Base-by-base conservation (phyloP, 2,888 invertebrate genomes). In the Spisula subtruncata region DNA sequence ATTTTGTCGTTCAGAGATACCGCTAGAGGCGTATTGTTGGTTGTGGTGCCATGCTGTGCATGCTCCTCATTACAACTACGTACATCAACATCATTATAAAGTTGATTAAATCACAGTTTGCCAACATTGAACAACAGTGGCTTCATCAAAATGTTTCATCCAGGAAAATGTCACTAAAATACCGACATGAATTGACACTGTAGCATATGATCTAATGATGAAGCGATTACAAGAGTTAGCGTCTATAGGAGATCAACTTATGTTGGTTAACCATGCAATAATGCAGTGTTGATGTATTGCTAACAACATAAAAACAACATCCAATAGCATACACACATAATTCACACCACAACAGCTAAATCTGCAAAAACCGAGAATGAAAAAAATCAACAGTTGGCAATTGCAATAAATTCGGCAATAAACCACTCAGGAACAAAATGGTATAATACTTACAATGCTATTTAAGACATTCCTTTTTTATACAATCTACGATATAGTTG, bases 251-350 rank as follows among this genome's bases (percentile, higher is more conserved):
- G 75, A 75, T 25, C 32, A 32, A 35, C 35, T 35, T 5, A 32
- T 35, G 75, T 75, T 75, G 75, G 29, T 75, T 75, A 75, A 75
- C 75, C 75, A 75, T 35, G 75, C 75, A 75, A 75, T 41, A 41
- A 41, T 41, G 41, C 41, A 41, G 1, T 2, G 35, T 12, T 75
- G 75, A 75, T 75, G 20, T 35, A 75, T 32, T 25, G 20, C 75
- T 18, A 75, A 32, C 14, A 35, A 35, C 32, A 75, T 1, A 75
- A 32, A 75, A 75, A 75, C n/a, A 60, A 6, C n/a, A 60, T 10
- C 25, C 8, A 14, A 60, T 5, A 25, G 25, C 60, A 60, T 18
- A 25, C 75, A 75, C 10, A 71, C 29, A 32, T 25, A 35, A 29
- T 35, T 32, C 75, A 75, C 29, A 75, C 75, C 32, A 32, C 35